These are phyloP conservation scores for Spongilla lacustris DNA, from an alignment of 37 sponge, comb jelly and placozoan species.

Conservation along the genomic window DNA sequence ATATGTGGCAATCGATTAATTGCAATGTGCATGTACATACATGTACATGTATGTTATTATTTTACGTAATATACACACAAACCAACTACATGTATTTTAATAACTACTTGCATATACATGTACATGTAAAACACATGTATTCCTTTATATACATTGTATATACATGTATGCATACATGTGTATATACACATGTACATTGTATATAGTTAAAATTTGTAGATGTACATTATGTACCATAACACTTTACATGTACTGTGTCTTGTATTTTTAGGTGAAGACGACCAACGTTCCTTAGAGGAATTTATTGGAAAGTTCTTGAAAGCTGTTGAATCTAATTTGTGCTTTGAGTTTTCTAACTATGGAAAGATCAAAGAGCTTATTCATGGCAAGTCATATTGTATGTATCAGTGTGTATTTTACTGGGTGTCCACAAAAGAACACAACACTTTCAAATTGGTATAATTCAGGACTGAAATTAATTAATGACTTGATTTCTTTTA, in stretches of 20 bases:
- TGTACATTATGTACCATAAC: no score
- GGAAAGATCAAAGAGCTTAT: constrained; percentile 46
- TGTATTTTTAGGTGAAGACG: constrained; percentile 27
- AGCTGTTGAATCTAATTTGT: constrained; percentile 63
- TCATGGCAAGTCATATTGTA: constrained; percentile 5
- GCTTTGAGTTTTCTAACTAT: constrained; percentile 15
- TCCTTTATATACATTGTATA: not conserved
- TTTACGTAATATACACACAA: no score
- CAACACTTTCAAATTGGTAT: no score
- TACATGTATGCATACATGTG: no score
- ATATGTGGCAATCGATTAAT: not conserved
- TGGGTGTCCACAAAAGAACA: no score
- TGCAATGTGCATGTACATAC: not conserved
- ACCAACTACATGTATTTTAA: no score
- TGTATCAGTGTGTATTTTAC: not conserved
- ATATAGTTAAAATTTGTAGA: no score
- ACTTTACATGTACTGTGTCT: no score
- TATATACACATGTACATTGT: no score
- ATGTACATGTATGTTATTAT: not conserved
- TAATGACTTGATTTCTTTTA: no score
- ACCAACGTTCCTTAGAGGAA: constrained; percentile 28
- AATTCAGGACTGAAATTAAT: no score
- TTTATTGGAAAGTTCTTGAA: constrained; percentile 59
- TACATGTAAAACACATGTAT: no score
- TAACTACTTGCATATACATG: not conserved